Evolutionary conservation across 2,888 invertebrate genomes (phyloP), one percentile per base, ranked within the genome.

Genomic region (Tinea pellionella): DNA sequence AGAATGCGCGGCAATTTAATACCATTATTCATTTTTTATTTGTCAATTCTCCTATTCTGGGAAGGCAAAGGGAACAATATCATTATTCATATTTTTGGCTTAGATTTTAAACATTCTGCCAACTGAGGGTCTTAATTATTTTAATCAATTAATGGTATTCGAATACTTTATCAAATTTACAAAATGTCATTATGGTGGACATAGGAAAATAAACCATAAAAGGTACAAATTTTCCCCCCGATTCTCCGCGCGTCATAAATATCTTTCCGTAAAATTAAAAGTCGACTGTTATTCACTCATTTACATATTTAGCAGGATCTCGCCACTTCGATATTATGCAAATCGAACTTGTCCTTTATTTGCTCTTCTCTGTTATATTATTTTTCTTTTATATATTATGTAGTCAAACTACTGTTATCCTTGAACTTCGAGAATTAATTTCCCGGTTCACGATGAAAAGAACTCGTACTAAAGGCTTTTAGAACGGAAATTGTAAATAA

Each of bases 261-360:
- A 57, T 57, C 30, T 57, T 57, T 57, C 19, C 57, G 57, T 57
- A 57, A 57, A 57, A 57, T 57, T 57, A 57, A 53, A 53, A 32
- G 57, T 57, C 32, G 57, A 32, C 32, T 57, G 57, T 57, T 57
- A 57, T 57, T 57, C 32, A 57, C 57, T 57, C 57, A 57, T 57
- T 57, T 57, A 57, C 57, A 57, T 57, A 57, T 57, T 57, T 57
- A 57, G 57, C 57, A 57, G 57, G 57, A 57, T 57, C 30, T 57
- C 32, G 57, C 57, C 57, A 57, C 32, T 13, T 32, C 57, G 32
- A 57, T 57, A 57, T 57, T 57, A 57, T 57, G 57, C 57, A 57
- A 57, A 57, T 57, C 57, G 30, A 57, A 32, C 32, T 57, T n/a
- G 57, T 57, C 57, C 57, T 57, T 57, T 57, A 57, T 57, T 57